These are phyloP conservation scores for Apodemia zela DNA, from an alignment of 2,888 invertebrate species.

Conservation along the genomic window DNA sequence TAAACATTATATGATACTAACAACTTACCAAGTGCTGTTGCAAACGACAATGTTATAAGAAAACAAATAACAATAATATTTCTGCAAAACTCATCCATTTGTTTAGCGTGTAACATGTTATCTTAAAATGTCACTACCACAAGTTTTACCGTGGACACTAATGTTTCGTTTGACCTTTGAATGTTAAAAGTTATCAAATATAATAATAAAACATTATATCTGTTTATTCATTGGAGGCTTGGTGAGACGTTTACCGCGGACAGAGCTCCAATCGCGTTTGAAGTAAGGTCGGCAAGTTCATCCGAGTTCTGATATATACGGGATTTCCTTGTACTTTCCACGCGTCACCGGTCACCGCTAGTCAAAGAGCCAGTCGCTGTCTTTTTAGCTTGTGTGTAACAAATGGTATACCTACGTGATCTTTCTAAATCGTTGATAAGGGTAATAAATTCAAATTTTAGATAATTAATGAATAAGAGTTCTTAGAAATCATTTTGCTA, in stretches of 20 bases:
- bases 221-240: neutral
- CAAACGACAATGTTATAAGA: neutral
- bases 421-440: neutral
- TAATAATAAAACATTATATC: conserved; percentile 3
- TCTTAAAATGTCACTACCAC: neutral
- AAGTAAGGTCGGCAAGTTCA: conserved; percentile 19
- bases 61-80: neutral
- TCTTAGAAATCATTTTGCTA: no score
- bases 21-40: neutral
- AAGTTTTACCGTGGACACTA: neutral
- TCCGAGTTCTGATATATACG: conserved; percentile 21
- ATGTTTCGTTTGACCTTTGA: conserved; percentile 4
- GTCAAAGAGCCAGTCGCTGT: neutral
- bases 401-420: neutral
- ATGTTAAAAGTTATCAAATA: conserved; percentile 15
- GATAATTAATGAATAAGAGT: no score
- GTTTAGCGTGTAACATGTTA: neutral
- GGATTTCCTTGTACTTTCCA: conserved; percentile 30
- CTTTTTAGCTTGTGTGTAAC: neutral
- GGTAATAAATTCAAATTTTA: neutral
- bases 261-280: conserved; percentile 21
- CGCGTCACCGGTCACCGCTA: conserved; percentile 22
- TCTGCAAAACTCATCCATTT: conserved; percentile 12
- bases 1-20: no score
- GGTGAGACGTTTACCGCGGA: neutral